phyloP scores from a whole-genome alignment of 2,113 vertebrate species.

The Ahaetulla prasina region DNA sequence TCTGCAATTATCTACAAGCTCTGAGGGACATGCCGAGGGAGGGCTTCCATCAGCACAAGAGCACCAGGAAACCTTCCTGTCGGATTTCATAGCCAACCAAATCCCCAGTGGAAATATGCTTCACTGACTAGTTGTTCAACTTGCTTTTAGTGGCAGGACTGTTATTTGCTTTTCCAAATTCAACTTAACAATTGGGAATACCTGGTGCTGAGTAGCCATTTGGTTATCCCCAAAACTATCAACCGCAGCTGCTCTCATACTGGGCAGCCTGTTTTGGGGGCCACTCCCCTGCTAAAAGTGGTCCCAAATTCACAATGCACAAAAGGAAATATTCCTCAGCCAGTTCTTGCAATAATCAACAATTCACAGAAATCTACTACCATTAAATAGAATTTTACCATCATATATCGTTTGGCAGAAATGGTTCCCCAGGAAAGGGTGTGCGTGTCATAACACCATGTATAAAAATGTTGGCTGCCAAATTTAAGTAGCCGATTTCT shows the following conservation, averaged over 20 bases:
- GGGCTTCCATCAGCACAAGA: background rate
- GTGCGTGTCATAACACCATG: background rate
- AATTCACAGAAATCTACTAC: background rate
- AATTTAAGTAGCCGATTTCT: background rate
- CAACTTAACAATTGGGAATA: conserved; percentile 14
- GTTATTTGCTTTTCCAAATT: conserved; percentile 25
- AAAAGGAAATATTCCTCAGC: background rate
- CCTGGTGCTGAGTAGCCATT: background rate
- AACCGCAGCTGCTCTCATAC: background rate
- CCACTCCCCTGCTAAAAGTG: too few species aligned
- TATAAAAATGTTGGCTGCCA: background rate
- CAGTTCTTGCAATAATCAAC: too few species aligned
- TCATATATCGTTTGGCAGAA: background rate
- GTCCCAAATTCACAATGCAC: background rate
- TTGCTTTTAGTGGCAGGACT: conserved; percentile 1
- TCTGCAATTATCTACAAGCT: background rate
- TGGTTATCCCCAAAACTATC: background rate
- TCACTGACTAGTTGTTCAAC: conserved; percentile 26
- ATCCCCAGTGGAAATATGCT: background rate
- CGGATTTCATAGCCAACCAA: conserved; percentile 12
- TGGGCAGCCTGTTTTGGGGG: background rate
- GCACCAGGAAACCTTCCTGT: background rate
- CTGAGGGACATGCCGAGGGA: background rate
- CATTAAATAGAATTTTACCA: background rate
- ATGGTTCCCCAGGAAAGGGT: background rate